A percentile compares a stretch with the other conserved stretches of the same genome.
phyloP scores from a whole-genome alignment of 2,888 invertebrate genomes.

The Trissolcus japonicus region DNA sequence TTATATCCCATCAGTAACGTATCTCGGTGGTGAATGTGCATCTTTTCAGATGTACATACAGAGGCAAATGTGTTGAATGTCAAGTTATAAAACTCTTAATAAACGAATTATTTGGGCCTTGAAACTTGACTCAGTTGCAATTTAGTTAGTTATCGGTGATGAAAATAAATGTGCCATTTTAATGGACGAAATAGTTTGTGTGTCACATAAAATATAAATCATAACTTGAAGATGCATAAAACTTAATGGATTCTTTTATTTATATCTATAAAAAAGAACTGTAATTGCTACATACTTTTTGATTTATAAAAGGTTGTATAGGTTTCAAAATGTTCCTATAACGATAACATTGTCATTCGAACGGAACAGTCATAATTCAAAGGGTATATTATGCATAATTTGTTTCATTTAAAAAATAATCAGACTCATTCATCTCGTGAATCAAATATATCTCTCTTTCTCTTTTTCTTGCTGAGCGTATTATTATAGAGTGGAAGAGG shows the following conservation, averaged over 20 bases:
- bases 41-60: no score
- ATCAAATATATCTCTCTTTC: no score
- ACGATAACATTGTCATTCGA: neutral
- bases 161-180: constrained; percentile 22
- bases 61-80: no score
- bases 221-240: constrained; percentile 6
- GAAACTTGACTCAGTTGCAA: constrained; percentile 20
- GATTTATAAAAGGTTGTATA: neutral
- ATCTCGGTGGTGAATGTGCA: neutral
- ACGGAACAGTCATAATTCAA: neutral
- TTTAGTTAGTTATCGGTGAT: constrained; percentile 4
- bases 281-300: constrained; percentile 5
- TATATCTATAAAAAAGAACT: constrained; percentile 12
- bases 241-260: neutral
- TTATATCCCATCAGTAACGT: neutral
- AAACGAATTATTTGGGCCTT: neutral
- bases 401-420: no score
- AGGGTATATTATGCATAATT: no score
- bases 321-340: neutral
- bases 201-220: constrained; percentile 31
- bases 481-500: neutral
- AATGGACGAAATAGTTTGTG: constrained; percentile 13
- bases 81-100: constrained; percentile 2
- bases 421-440: no score
- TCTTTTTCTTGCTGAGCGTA: neutral